phyloP scores from a whole-genome alignment of 2,113 vertebrate species.

The Megaptera novaeangliae region DNA sequence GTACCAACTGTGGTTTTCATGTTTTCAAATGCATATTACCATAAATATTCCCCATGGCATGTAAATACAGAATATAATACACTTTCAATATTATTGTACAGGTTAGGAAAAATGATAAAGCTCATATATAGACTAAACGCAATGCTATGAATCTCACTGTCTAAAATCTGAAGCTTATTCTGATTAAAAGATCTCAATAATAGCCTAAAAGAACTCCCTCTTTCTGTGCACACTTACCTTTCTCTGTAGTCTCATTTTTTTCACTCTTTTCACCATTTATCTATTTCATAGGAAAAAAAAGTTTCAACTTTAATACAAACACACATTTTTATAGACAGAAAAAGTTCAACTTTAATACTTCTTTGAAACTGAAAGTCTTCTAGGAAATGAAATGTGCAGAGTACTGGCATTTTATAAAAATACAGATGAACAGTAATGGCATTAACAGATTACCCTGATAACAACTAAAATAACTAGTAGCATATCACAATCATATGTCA shows the following conservation, averaged over 20 bases:
- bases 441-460: not conserved
- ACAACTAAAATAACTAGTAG: not conserved
- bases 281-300: conserved; percentile 75
- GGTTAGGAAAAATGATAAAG: conserved; percentile 11
- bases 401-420: conserved; percentile 26
- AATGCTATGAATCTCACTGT: not conserved
- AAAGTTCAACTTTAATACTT: conserved; percentile 10
- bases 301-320: conserved; percentile 45
- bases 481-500: not conserved
- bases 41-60: not conserved
- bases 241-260: conserved; percentile 80
- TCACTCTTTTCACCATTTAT: conserved; percentile 88
- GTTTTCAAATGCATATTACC: not conserved
- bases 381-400: not conserved
- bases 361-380: not conserved
- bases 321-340: conserved; percentile 19
- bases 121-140: not conserved
- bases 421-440: not conserved
- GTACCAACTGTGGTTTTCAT: not conserved
- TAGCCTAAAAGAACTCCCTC: not conserved
- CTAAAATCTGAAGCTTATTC: not conserved
- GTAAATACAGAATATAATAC: not conserved
- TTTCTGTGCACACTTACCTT: conserved; percentile 80
- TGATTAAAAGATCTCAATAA: not conserved
- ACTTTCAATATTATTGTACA: not conserved